Percentiles rank a stretch among this genome's conserved stretches.
These are phyloP conservation scores for Onychomys torridus DNA, from an alignment of 2,797 vertebrate species.

Conservation along the genomic window DNA sequence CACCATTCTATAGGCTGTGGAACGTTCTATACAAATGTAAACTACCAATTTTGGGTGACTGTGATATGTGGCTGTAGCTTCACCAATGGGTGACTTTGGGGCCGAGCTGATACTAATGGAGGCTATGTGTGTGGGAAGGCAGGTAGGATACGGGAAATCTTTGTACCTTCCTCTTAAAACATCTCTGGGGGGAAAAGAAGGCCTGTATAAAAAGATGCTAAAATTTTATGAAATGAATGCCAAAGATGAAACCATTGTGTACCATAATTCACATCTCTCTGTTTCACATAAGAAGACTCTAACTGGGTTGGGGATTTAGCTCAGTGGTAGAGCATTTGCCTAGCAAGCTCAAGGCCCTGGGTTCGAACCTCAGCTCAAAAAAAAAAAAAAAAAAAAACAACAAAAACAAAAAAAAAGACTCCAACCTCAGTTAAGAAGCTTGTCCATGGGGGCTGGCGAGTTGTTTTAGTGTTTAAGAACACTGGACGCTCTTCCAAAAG, in stretches of 20 bases:
- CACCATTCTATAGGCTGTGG: neutral
- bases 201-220: no score
- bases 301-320: neutral
- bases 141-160: neutral
- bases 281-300: neutral
- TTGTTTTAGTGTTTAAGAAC: neutral
- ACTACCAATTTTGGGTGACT: neutral
- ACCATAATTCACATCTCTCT: neutral
- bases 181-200: neutral
- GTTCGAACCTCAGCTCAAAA: no score
- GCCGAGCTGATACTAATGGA: neutral
- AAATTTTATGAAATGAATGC: neutral
- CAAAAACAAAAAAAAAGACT: no score
- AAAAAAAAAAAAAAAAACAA: no score
- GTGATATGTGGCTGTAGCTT: neutral
- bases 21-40: neutral
- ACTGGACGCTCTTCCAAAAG: neutral
- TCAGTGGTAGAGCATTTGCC: no score
- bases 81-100: neutral
- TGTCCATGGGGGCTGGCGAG: neutral
- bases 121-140: accelerated
- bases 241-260: neutral
- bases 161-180: neutral
- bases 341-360: no score
- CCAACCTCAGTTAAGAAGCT: neutral